Evolutionary conservation across 2,797 vertebrate genomes (phyloP), one percentile per base, ranked within the genome.

Genomic region (Cynopterus sphinx): DNA sequence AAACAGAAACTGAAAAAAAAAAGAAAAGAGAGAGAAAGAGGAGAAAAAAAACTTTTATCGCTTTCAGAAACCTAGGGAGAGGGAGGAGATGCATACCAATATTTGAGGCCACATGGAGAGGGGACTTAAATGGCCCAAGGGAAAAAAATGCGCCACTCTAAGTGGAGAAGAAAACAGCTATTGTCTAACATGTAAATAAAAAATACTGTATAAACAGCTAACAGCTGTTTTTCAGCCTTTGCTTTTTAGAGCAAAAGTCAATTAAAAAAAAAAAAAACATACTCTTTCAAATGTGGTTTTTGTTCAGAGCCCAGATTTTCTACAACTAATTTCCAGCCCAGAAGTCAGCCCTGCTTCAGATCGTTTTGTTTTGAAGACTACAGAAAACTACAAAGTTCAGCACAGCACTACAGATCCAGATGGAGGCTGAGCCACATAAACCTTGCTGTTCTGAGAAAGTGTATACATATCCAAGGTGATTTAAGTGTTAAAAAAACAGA

Each of bases 101-200:
- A 31, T 46, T 89, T 41, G 26, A 6, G 39, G 57, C 92, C 93
- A 95, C 85, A 94, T 0, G 43, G 87, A 57, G 39, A 93, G 65
- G 90, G 74, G 63, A 86, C 67, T 95, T 74, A 89, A 85, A 95
- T 86, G 90, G 65, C 61, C 87, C 2, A 21, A 74, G 5, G 49
- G 51, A 70, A 59, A 53, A 84, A 87, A 95, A 84, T 36, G 82
- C 71, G 78, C 73, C 87, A 65, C 95, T 95, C 43, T 90, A 92
- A 95, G 55, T 77, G 59, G 92, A 95, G 96, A 97, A 98, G 96
- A 98, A 96, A 97, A 96, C 90, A 91, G 49, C 95, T 92, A 95
- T 97, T 97, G 97, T 97, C 88, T 96, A 91, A 90, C 49, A 46
- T 70, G 94, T 94, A 77, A 95, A 96, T 95, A 59, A 92, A 95